Evolutionary conservation across 2,113 vertebrate species (phyloP), one percentile per base, ranked within the genome.

Genomic region (Saguinus imperator): DNA sequence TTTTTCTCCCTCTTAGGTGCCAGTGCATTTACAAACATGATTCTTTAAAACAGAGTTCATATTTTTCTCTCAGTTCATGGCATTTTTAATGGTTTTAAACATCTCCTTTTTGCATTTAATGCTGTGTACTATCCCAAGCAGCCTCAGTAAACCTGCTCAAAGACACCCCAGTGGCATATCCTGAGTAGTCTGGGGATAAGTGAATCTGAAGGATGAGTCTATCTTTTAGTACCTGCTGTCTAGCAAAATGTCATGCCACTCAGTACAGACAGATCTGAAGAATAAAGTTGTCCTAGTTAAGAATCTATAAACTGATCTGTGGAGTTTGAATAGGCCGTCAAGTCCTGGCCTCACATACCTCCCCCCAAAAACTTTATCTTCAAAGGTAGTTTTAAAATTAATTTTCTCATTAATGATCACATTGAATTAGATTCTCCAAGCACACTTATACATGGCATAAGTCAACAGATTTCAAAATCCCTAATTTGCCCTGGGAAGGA

Each of bases 91-190:
- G 50, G 12, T 55, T 89, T 64, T 66, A 8, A 94, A 81, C 29
- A 77, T n/a, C 14, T 95, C 75, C 23, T 66, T 93, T 94, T 52
- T 90, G 57, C 64, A 96, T 87, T 87, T 80, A 87, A 87, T 87
- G 50, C 7, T 45, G 29, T 85, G 50, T 73, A 27, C 57, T 68
- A 64, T 23, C 55, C 29, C 72, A 75, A 50, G 70, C 57, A 77
- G 57, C 43, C 83, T 52, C 55, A 25, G 0, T 61, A 37, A 84
- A 94, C 80, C 70, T 76, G 57, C 37, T 89, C 61, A 87, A 95
- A 92, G 90, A 94, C 5, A 94, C 45, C 55, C 77, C 81, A 40
- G 55, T 48, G 58, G 45, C 58, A 52, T 25, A 68, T 9, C 48
- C 76, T 90, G 70, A 55, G 35, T 76, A 81, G 87, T 90, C 48